Evolutionary conservation across 1,140 invertebrate species (phyloP), one percentile per base, ranked within the genome.

Genomic region (Megathymus violae): DNA sequence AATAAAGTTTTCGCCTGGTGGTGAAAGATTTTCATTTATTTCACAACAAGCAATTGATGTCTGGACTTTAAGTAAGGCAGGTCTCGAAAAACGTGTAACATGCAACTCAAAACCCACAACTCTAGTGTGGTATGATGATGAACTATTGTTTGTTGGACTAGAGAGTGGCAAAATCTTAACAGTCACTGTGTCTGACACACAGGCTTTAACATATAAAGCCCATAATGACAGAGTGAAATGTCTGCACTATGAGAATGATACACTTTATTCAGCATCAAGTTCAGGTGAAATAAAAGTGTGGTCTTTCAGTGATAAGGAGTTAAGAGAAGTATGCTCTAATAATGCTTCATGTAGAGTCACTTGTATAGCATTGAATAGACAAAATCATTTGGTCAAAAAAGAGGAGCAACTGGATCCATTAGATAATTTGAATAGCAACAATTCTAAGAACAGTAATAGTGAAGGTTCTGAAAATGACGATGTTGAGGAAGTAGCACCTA

Each of bases 211-310:
- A 46, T 92, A 93, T 19, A 62, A 88, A 41, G 95, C 93, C 0
- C 96, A 97, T 63, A 92, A 92, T 47, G 86, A 92, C 51, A 91
- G 96, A 82, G 93, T 97, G 0, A 96, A 96, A 86, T 93, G 93
- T 80, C 88, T 96, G 19, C 81, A 89, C 62, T 89, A 85, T 66
- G 87, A 89, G 66, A 88, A 89, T 65, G 74, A 91, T 41, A 91
- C 92, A 31, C 71, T 95, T 3, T 92, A 94, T 36, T 93, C 95
- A 15, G 94, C 92, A 13, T 95, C 95, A 0, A 97, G 96, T 89
- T 93, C 94, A 38, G 96, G 96, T 0, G 93, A 95, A 80, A 93
- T 97, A 34, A 97, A 96, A 91, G 71, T 97, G 0, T 97, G 96
- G 96, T 91, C 83, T 11, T 73, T 89, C 5, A 79, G 92, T 25